Percentiles rank a stretch among this genome's conserved stretches.
Conservation (phyloP, 2,888 invertebrate species). For the Mayetiola destructor region DNA sequence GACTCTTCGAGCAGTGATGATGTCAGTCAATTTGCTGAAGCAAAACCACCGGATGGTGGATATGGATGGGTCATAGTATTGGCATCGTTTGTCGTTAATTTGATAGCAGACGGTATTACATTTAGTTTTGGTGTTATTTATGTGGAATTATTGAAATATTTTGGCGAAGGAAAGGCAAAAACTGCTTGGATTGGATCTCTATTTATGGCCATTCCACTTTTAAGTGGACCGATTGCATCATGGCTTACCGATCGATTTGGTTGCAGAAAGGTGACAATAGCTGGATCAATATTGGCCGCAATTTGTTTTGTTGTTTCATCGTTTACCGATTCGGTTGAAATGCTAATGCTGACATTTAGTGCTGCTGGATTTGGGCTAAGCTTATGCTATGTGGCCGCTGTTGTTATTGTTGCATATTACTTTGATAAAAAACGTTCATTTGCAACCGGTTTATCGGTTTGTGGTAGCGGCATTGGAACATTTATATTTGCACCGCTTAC, state of each 20-base stretch:
- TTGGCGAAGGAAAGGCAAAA: slow-evolving; percentile 68
- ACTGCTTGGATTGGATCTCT: slow-evolving; percentile 84
- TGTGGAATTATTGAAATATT: slow-evolving; percentile 71
- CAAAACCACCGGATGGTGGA: slow-evolving; percentile 71
- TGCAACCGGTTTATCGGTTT: slow-evolving; percentile 74
- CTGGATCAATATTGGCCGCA: slow-evolving; percentile 60
- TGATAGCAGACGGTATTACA: slow-evolving; percentile 84
- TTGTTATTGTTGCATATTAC: slow-evolving; percentile 80
- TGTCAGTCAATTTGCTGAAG: slow-evolving; percentile 48
- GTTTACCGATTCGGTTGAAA: slow-evolving; percentile 58
- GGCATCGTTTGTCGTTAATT: slow-evolving; percentile 75
- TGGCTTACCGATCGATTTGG: slow-evolving; percentile 72
- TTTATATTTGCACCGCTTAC: slow-evolving; percentile 73
- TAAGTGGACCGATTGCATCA: slow-evolving; percentile 73
- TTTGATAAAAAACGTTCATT: slow-evolving; percentile 72
- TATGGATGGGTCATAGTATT: slow-evolving; percentile 81
- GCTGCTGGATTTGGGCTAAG: slow-evolving; percentile 74
- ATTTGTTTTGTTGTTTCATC: slow-evolving; percentile 64
- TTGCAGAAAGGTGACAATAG: slow-evolving; percentile 62
- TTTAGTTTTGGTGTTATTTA: slow-evolving; percentile 86
- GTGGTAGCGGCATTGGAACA: slow-evolving; percentile 78
- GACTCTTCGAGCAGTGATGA: slow-evolving; percentile 44
- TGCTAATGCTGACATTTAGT: slow-evolving; percentile 68
- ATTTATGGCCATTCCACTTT: slow-evolving; percentile 80
- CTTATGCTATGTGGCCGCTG: slow-evolving; percentile 77